Evolutionary conservation across 2,113 vertebrate species (phyloP).

Genomic region (Mellivora capensis): DNA sequence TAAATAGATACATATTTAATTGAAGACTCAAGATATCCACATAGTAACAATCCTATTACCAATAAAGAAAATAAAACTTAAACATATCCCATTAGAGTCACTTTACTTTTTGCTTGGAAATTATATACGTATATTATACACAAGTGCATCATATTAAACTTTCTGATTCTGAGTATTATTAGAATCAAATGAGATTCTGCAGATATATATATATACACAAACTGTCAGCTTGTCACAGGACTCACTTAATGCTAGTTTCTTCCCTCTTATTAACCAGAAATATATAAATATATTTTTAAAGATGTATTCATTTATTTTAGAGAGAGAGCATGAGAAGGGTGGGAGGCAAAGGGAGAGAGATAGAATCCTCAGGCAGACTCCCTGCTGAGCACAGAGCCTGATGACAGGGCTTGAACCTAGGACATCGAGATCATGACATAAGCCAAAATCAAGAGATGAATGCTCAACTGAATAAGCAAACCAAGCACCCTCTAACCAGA

Average conservation of each 20-base stretch:
- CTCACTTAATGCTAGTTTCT: not conserved
- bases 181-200: not conserved
- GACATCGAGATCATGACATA: not conserved
- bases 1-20: not conserved
- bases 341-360: not conserved
- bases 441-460: not conserved
- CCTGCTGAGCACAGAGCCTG: not conserved
- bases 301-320: not conserved
- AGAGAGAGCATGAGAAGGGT: not conserved
- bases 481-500: not conserved
- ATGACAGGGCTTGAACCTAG: not conserved
- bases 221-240: not conserved
- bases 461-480: not conserved
- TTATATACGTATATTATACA: not conserved
- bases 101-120: not conserved
- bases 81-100: not conserved
- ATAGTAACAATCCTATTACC: not conserved
- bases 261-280: constrained; percentile 10
- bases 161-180: not conserved
- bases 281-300: not conserved
- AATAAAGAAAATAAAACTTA: not conserved
- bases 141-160: not conserved
- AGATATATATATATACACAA: not conserved
- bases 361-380: not conserved
- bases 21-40: not conserved